These are phyloP conservation scores for Netelia inedita DNA, from an alignment of 2,888 invertebrate species.

Conservation along the genomic window DNA sequence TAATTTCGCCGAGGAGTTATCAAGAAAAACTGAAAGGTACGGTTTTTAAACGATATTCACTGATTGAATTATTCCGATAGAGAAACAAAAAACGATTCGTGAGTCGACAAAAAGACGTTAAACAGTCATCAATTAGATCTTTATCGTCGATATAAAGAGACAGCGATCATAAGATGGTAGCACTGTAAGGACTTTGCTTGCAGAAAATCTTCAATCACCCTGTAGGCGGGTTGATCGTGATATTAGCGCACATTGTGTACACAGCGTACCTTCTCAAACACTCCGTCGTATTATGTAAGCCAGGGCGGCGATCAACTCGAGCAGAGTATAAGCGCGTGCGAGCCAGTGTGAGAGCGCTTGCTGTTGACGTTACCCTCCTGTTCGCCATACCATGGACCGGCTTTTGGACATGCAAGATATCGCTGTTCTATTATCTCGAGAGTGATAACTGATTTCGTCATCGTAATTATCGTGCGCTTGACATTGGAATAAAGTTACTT, in stretches of 20 bases:
- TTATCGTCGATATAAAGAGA: too few species aligned
- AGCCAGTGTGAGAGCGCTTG: slow-evolving; percentile 15
- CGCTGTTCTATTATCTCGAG: neutral
- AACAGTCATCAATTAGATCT: too few species aligned
- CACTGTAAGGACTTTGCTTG: neutral
- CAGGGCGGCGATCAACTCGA: slow-evolving; percentile 25
- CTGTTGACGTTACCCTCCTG: slow-evolving; percentile 39
- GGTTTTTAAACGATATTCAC: too few species aligned
- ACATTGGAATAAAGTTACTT: too few species aligned
- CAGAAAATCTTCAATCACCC: slow-evolving; percentile 18
- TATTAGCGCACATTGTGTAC: slow-evolving; percentile 43
- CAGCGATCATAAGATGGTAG: too few species aligned
- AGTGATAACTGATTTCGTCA: too few species aligned
- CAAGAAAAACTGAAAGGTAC: too few species aligned
- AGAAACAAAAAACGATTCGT: too few species aligned
- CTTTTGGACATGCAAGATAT: slow-evolving; percentile 43
- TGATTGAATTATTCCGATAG: too few species aligned
- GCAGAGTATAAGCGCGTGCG: slow-evolving; percentile 36
- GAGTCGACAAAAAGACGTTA: too few species aligned
- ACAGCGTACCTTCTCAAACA: slow-evolving; percentile 35
- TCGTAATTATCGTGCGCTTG: too few species aligned
- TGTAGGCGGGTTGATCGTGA: neutral
- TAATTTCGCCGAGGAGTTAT: too few species aligned
- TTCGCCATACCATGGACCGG: slow-evolving; percentile 4
- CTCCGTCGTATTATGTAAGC: slow-evolving; percentile 31